Base-by-base conservation (phyloP, 2,797 vertebrate genomes). In the Spinus pinus region DNA sequence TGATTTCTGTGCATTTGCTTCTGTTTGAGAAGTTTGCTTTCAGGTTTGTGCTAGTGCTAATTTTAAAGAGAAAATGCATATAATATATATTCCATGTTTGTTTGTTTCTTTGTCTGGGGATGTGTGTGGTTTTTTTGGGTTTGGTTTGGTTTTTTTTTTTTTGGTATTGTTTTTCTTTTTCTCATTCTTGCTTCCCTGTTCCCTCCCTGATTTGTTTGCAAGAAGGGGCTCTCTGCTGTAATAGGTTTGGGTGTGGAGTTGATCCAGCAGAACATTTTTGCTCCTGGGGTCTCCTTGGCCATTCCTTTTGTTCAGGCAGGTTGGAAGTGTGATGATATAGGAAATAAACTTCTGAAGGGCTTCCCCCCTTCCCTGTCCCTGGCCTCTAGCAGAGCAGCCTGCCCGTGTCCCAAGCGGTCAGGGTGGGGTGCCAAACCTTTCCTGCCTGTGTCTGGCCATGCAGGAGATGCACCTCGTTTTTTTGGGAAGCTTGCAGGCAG, bases 381-480 rank as follows among this genome's bases (percentile, higher is more conserved):
- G 65, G 17, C 12, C 25, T 74, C 44, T 19, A 28, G 28, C 53
- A 25, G 50, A 81, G 50, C 2, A 23, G 7, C 58, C 9, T 5
- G 6, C 31, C 65, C 0, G 0, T 19, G 5, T 78, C 11, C 54
- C 50, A 30, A 51, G 61, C 14, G 1, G 39, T 13, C 39, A 39
- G 39, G 39, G 18, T 22, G 30, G 6, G 7, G 31, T 24, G 51
- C 5, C 3, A 11, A 17, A 51, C 7, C 16, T 75, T 72, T 65
- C 47, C 42, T 62, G 49, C 5, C 0, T 0, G 0, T 35, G 24
- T 61, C 31, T 11, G 33, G 54, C 30, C 1, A 0, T 70, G 75
- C 47, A 54, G 41, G 39, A 53, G 50, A n/a, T 42, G n/a, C 7
- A 30, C 12, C 7, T 62, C n/a, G 5, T 42, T 51, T 19, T 73